phyloP scores from a whole-genome alignment of 2,888 invertebrate species.

The Melolontha melolontha region DNA sequence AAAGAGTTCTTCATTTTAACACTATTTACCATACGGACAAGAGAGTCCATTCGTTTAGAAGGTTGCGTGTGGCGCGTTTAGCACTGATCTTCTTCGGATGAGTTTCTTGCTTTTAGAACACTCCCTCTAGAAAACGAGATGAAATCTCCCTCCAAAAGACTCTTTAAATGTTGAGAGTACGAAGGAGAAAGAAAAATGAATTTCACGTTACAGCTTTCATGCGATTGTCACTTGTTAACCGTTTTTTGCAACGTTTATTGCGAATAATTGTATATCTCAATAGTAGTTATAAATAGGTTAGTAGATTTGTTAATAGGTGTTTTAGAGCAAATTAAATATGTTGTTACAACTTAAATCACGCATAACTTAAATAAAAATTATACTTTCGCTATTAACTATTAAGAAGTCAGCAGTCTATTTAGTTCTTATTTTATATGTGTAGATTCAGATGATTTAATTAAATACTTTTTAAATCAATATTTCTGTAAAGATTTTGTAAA shows the following conservation, averaged over 20 bases:
- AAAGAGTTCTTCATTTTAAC: slow-evolving; percentile 55
- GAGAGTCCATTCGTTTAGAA: slow-evolving; percentile 27
- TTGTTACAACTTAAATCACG: no score
- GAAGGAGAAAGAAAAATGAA: slow-evolving; percentile 18
- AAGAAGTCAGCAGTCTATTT: no score
- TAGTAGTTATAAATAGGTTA: no score
- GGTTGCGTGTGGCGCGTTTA: slow-evolving; percentile 40
- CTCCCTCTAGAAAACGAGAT: slow-evolving; percentile 48
- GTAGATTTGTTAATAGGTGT: no score
- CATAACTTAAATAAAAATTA: no score
- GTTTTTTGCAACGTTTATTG: slow-evolving; percentile 1
- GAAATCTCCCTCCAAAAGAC: slow-evolving; percentile 39
- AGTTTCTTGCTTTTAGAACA: slow-evolving; percentile 50
- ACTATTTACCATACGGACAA: slow-evolving; percentile 40
- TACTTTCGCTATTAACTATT: no score
- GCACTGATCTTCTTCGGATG: slow-evolving; percentile 50
- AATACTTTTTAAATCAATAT: no score
- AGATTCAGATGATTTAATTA: no score
- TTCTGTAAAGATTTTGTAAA: no score
- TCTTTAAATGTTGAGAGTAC: neutral
- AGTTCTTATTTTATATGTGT: no score
- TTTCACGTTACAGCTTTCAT: slow-evolving; percentile 34
- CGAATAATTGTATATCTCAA: no score
- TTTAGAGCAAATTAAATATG: no score
- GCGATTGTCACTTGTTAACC: slow-evolving; percentile 1